These are phyloP conservation scores for Caradrina clavipalpis DNA, from an alignment of 2,888 invertebrate species.

Conservation along the genomic window DNA sequence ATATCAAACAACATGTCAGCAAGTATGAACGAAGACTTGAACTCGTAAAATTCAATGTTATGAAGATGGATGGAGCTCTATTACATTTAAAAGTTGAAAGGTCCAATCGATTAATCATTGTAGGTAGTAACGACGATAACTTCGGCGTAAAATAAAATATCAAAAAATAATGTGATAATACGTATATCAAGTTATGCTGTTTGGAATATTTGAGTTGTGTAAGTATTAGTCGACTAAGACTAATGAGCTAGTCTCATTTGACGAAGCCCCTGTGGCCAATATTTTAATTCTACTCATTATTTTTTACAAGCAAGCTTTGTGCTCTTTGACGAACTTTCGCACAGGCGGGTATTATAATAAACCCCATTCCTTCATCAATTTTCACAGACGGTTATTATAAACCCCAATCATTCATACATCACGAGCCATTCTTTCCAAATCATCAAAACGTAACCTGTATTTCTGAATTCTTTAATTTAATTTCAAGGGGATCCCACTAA, in stretches of 20 bases:
- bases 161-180: slow-evolving; percentile 59
- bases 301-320: slow-evolving; percentile 54
- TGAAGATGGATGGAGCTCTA: slow-evolving; percentile 69
- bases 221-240: slow-evolving; percentile 2
- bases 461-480: slow-evolving; percentile 70
- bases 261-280: slow-evolving; percentile 65
- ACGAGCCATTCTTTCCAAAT: slow-evolving; percentile 70
- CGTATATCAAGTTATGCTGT: slow-evolving; percentile 60
- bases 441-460: slow-evolving; percentile 63
- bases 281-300: slow-evolving; percentile 68
- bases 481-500: slow-evolving; percentile 58
- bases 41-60: slow-evolving; percentile 67
- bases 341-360: slow-evolving; percentile 71
- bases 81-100: slow-evolving; percentile 71
- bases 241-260: slow-evolving; percentile 58
- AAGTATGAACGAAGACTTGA: slow-evolving; percentile 54
- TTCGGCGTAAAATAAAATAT: slow-evolving; percentile 46
- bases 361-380: slow-evolving; percentile 64
- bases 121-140: slow-evolving; percentile 68
- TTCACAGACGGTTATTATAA: slow-evolving; percentile 72
- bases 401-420: slow-evolving; percentile 66
- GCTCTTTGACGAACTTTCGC: slow-evolving; percentile 56
- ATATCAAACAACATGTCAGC: slow-evolving; percentile 41
- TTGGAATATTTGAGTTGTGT: slow-evolving; percentile 37
- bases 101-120: slow-evolving; percentile 78